These are phyloP conservation scores for Perizoma flavofasciatum DNA, from an alignment of 2,888 invertebrate genomes.

Conservation along the genomic window DNA sequence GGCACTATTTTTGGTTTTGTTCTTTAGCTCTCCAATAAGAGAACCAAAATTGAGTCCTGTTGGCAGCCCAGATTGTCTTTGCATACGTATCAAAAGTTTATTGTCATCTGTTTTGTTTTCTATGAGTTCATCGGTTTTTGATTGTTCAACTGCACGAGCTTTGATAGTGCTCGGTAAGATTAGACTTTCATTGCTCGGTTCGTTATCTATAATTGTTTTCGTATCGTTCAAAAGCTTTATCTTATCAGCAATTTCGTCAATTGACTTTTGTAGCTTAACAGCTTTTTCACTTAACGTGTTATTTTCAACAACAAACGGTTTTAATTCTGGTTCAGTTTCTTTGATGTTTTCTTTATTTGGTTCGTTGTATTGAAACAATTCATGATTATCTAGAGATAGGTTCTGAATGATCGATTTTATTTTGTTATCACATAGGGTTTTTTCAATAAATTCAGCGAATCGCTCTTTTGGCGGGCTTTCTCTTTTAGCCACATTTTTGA, in stretches of 20 bases:
- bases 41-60: conserved; percentile 72
- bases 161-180: conserved; percentile 30
- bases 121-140: conserved; percentile 22
- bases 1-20: conserved; percentile 64
- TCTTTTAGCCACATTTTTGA: conserved; percentile 52
- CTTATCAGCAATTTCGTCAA: conserved; percentile 60
- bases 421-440: conserved; percentile 75
- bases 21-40: conserved; percentile 75
- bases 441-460: conserved; percentile 73
- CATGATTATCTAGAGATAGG: conserved; percentile 65
- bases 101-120: conserved; percentile 42
- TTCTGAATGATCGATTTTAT: conserved; percentile 76
- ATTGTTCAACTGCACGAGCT: conserved; percentile 14
- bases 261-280: conserved; percentile 51
- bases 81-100: conserved; percentile 62
- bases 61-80: conserved; percentile 68
- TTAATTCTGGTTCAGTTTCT: conserved; percentile 39
- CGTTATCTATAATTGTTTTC: conserved; percentile 34
- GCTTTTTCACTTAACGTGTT: conserved; percentile 54
- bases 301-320: conserved; percentile 42
- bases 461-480: conserved; percentile 77
- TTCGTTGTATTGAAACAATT: conserved; percentile 46
- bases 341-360: conserved; percentile 38
- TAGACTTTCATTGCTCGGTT: conserved; percentile 32
- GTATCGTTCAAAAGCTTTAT: conserved; percentile 51